Conservation (phyloP, 2,113 vertebrate species). For the Odontesthes bonariensis region DNA sequence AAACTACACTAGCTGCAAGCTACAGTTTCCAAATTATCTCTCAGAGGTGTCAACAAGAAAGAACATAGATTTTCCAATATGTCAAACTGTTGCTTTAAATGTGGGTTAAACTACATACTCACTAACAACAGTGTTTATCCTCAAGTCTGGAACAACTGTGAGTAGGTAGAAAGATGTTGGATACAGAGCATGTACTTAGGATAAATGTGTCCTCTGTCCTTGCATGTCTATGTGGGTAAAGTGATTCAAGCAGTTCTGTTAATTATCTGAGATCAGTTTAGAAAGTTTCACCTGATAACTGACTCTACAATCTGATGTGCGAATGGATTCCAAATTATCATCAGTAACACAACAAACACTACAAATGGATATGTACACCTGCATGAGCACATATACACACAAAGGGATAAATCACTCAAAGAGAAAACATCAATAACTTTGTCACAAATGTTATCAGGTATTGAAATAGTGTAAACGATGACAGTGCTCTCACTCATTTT, state of each 20-base stretch:
- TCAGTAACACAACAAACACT: not conserved
- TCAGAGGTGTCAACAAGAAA: not conserved
- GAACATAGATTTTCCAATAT: not conserved
- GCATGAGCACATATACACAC: not conserved
- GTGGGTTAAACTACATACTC: not conserved
- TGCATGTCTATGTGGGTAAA: not conserved
- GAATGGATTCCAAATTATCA: not conserved
- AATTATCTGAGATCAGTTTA: not conserved
- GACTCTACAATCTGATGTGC: too few relatives aligned
- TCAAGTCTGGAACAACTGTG: not conserved
- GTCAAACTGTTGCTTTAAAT: not conserved
- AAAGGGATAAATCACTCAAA: not conserved
- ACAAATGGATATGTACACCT: not conserved
- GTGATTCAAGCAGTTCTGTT: not conserved
- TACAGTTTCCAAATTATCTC: not conserved
- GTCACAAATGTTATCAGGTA: constrained; percentile 10
- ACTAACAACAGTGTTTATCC: not conserved
- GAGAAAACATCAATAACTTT: constrained; percentile 10
- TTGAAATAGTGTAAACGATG: constrained; percentile 7
- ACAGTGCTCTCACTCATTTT: constrained; percentile 8
- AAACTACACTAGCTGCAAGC: not conserved
- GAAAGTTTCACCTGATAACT: not conserved
- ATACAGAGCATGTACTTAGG: not conserved
- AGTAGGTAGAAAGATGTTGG: not conserved
- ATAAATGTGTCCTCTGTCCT: not conserved